Conservation (phyloP, 53 echinoderm and acorn worm species). For the Zoroaster sp. region DNA sequence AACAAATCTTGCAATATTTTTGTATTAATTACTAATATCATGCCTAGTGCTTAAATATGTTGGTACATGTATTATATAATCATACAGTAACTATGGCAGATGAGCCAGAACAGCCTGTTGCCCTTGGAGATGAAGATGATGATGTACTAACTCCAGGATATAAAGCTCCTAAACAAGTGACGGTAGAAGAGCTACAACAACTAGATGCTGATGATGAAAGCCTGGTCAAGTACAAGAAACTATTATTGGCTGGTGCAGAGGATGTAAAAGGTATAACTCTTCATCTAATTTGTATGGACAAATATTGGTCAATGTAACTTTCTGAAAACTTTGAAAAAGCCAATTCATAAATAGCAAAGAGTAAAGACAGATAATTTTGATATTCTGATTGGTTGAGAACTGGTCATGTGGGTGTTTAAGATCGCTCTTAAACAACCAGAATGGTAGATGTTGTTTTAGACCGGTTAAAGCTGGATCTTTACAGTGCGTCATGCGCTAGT, state of each 20-base stretch:
- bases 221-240: constrained; percentile 73
- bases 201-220: constrained; percentile 85
- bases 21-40: too few relatives aligned
- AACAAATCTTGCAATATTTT: too few relatives aligned
- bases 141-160: constrained; percentile 76
- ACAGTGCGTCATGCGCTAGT: not conserved
- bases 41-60: too few relatives aligned
- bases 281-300: not conserved
- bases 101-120: constrained; percentile 24
- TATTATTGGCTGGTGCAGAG: constrained; percentile 50
- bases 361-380: too few relatives aligned
- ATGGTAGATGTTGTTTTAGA: not conserved
- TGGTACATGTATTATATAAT: too few relatives aligned
- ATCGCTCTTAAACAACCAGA: not conserved
- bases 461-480: not conserved
- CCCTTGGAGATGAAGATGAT: not conserved
- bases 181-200: constrained; percentile 65
- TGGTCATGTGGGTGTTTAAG: not conserved
- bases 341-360: not conserved
- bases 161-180: constrained; percentile 79
- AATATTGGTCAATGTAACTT: not conserved
- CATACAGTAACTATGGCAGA: constrained; percentile 44
- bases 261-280: not conserved
- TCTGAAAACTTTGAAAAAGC: not conserved
- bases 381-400: not conserved